phyloP scores from a whole-genome alignment of 2,888 invertebrate genomes.

The Rotaria socialis region DNA sequence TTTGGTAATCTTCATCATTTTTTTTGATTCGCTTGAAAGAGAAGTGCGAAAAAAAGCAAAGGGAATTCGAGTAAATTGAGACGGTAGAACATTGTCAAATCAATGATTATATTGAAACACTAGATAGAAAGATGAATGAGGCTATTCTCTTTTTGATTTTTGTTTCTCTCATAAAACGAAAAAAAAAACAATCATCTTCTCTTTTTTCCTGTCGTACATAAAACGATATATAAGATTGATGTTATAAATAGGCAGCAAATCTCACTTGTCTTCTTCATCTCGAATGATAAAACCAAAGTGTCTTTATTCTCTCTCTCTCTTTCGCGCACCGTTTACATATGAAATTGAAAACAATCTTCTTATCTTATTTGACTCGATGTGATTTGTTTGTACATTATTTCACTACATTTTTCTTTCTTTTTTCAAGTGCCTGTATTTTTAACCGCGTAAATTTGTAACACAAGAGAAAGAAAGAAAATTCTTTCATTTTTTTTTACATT shows the following conservation, averaged over 20 bases:
- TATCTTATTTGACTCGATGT: constrained; percentile 13
- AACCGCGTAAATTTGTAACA: neutral
- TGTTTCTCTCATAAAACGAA: neutral
- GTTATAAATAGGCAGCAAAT: neutral
- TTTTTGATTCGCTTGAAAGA: neutral
- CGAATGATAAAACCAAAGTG: constrained; percentile 9
- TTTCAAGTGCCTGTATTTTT: neutral
- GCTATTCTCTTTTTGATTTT: neutral
- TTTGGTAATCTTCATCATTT: neutral
- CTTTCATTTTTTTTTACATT: too few relatives aligned
- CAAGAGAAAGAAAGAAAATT: too few relatives aligned
- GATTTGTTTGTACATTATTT: too few relatives aligned
- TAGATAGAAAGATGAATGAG: neutral
- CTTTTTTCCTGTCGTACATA: neutral
- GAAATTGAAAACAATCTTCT: neutral
- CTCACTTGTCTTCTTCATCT: constrained; percentile 9
- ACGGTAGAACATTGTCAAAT: neutral
- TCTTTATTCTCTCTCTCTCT: neutral
- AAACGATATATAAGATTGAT: neutral
- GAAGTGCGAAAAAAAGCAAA: neutral
- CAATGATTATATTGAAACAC: neutral
- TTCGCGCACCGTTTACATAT: neutral
- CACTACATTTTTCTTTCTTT: neutral
- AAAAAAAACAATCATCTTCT: neutral
- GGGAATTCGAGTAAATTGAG: neutral